These are phyloP conservation scores for Alauda arvensis DNA, from an alignment of 2,797 vertebrate genomes.

Conservation along the genomic window DNA sequence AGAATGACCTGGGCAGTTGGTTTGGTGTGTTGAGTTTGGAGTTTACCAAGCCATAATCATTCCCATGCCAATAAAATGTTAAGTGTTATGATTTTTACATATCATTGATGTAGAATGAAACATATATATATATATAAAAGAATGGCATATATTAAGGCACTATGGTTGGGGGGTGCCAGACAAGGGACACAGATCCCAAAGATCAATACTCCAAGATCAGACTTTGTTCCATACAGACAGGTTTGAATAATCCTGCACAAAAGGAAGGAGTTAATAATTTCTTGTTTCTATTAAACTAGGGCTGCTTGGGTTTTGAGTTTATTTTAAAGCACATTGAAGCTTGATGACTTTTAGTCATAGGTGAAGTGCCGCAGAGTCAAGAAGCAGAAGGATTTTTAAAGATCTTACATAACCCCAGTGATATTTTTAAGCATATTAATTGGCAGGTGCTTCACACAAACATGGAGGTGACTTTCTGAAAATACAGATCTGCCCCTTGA, in stretches of 20 bases:
- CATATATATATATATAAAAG: too few relatives aligned
- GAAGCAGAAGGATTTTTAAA: conserved; percentile 40
- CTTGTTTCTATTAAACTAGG: background rate
- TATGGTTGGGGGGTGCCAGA: fast-evolving
- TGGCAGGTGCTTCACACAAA: conserved; percentile 48
- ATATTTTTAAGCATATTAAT: conserved; percentile 60
- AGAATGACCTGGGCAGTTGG: background rate
- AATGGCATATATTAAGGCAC: background rate
- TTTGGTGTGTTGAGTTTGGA: background rate
- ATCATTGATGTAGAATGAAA: background rate
- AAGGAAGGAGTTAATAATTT: background rate
- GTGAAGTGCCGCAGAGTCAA: conserved; percentile 33
- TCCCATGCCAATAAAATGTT: background rate
- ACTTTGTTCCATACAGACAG: background rate
- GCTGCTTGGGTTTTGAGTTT: conserved; percentile 18
- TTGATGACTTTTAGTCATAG: conserved; percentile 49
- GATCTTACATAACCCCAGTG: conserved; percentile 33
- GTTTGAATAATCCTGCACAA: background rate
- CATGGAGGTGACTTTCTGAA: conserved; percentile 54
- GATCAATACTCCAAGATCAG: background rate
- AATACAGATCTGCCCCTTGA: conserved; percentile 20
- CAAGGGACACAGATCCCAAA: background rate
- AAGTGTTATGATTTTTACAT: too few relatives aligned
- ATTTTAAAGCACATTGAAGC: conserved; percentile 28
- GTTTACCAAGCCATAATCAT: background rate